Conservation (phyloP, 1,140 invertebrate genomes). For the Campoletis sonorensis region DNA sequence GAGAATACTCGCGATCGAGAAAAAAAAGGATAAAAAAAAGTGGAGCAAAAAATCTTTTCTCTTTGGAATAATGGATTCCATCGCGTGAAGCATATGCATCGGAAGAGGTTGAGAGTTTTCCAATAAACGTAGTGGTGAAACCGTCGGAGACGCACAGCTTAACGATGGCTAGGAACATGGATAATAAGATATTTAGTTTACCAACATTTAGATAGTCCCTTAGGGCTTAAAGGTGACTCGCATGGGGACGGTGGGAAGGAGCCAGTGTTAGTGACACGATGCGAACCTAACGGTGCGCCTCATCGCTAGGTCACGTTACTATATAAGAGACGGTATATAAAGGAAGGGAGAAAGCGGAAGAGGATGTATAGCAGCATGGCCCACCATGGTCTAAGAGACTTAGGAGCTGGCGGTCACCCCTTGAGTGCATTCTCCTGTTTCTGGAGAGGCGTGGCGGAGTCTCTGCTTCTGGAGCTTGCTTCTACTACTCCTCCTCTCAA, state of each 20-base stretch:
- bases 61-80: not conserved
- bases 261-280: slow-evolving; percentile 24
- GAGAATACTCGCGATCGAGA: not conserved
- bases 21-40: not conserved
- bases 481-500: not conserved
- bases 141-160: slow-evolving; percentile 61
- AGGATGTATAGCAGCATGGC: slow-evolving; percentile 50
- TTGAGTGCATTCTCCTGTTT: slow-evolving; percentile 77
- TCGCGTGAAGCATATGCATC: not conserved
- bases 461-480: slow-evolving; percentile 52
- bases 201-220: slow-evolving; percentile 71
- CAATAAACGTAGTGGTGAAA: slow-evolving; percentile 45
- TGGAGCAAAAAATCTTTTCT: not conserved
- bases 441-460: slow-evolving; percentile 58
- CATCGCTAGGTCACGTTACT: slow-evolving; percentile 9
- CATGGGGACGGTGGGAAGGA: slow-evolving; percentile 4
- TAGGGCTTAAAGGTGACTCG: slow-evolving; percentile 53
- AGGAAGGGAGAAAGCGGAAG: slow-evolving; percentile 10
- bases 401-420: slow-evolving; percentile 74
- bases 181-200: slow-evolving; percentile 77
- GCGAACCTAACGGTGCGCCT: slow-evolving; percentile 12
- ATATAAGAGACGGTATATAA: slow-evolving; percentile 1
- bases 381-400: slow-evolving; percentile 73
- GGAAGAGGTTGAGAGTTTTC: slow-evolving; percentile 47
- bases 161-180: slow-evolving; percentile 58